phyloP scores from a whole-genome alignment of 2,113 vertebrate species.

The Syngnathoides biaculeatus region DNA sequence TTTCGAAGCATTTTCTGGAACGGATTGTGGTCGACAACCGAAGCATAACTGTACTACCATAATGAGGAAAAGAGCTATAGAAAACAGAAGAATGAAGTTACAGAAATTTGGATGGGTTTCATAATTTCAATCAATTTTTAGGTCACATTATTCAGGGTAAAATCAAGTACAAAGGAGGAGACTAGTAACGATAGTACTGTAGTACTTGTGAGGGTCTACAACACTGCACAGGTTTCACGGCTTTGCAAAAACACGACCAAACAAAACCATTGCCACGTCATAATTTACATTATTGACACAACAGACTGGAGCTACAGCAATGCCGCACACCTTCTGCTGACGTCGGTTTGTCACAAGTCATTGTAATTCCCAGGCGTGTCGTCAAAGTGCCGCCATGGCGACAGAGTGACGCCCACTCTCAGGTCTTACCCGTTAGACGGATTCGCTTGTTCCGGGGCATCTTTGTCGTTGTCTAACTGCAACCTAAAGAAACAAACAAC shows the following conservation, averaged over 20 bases:
- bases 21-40: no score
- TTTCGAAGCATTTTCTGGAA: no score
- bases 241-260: background rate
- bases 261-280: background rate
- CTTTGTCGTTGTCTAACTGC: conserved; percentile 49
- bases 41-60: no score
- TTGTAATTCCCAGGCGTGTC: background rate
- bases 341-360: background rate
- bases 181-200: background rate
- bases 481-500: conserved; percentile 61
- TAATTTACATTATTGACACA: conserved; percentile 15
- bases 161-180: background rate
- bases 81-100: no score
- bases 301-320: conserved; percentile 3
- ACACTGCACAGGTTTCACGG: background rate
- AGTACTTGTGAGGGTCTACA: background rate
- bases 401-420: background rate
- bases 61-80: no score
- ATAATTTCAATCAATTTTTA: background rate
- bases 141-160: background rate
- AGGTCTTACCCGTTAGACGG: conserved; percentile 54
- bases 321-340: background rate
- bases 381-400: conserved; percentile 2
- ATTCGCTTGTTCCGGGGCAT: conserved; percentile 40
- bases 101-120: no score